Conservation (phyloP, 2,888 invertebrate species). For the Drepana falcataria region DNA sequence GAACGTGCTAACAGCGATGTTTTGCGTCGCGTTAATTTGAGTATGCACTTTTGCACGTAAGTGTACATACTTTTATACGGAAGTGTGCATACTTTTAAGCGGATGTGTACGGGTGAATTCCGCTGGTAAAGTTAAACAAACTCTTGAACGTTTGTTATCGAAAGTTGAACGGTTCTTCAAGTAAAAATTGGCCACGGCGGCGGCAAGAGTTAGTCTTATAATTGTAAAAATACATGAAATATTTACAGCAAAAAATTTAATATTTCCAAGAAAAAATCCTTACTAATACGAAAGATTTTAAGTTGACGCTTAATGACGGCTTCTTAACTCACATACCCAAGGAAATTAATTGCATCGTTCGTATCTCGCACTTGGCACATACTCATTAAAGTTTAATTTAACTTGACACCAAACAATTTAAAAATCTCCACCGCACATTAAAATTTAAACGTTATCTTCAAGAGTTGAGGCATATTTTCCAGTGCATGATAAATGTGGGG, state of each 20-base stretch:
- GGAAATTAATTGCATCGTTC: no score
- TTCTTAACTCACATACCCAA: no score
- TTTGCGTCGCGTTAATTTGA: conserved; percentile 3
- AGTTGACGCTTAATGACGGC: no score
- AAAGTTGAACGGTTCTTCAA: background rate
- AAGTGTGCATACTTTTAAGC: background rate
- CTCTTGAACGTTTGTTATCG: background rate
- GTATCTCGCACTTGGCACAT: no score
- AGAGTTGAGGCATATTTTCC: background rate
- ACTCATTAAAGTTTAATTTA: no score
- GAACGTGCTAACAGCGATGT: conserved; percentile 1
- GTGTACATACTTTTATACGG: background rate
- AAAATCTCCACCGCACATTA: background rate
- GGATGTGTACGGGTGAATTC: background rate
- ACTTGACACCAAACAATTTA: no score
- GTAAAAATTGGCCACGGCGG: background rate
- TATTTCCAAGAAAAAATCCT: no score
- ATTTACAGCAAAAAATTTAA: no score
- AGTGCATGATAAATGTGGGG: background rate
- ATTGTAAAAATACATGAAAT: no score
- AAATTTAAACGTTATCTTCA: background rate
- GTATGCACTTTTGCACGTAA: conserved; percentile 3
- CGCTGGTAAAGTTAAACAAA: background rate
- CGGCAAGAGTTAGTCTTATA: no score
- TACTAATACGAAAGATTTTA: no score